Base-by-base conservation (phyloP, 2,113 vertebrate genomes). In the Australoheros scitulus region DNA sequence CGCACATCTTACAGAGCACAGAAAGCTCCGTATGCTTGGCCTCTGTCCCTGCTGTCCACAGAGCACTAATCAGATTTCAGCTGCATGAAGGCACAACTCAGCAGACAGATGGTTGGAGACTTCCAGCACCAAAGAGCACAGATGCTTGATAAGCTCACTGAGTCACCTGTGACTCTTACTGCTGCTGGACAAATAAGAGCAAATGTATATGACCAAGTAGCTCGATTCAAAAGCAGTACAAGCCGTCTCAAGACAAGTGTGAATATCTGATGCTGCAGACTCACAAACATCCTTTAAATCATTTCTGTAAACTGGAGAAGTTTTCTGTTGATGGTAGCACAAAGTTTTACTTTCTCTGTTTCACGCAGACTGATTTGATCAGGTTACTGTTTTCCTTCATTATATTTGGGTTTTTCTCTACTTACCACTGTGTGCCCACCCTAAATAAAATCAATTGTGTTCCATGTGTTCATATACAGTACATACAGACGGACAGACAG, bases 21-120 rank as follows among this genome's bases (percentile, higher is more conserved):
- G 43, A 84, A 34, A 61, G 3, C 82, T 72, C 17, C 22, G n/a
- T 8, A 11, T 20, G 32, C 47, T 80, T 26, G 55, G 55, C 18
- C 59, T 65, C 29, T 7, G 20, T 64, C 56, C 81, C 29, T 22
- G 50, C 78, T 79, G 83, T 81, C 22, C 52, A 29, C 17, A 14
- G 6, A 70, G 57, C 58, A 43, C 60, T 88, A 68, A 82, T 80
- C 70, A 68, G 41, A 55, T 50, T 41, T 80, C 41, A 80, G 55
- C 14, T 50, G 36, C 50, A 55, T 1, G 38, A 70, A 72, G 5
- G 81, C n/a, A 26, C 34, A 59, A 43, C 14, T 7, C 18, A 20
- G 22, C 15, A 50, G 60, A 59, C 91, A 93, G 88, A 91, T 92
- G 91, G 90, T 65, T 52, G 64, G 22, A 61, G 85, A 86, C 57